Percentiles rank a stretch among this genome's conserved stretches.
Conservation (phyloP, 2,113 vertebrate species). For the Hypomesus transpacificus region DNA sequence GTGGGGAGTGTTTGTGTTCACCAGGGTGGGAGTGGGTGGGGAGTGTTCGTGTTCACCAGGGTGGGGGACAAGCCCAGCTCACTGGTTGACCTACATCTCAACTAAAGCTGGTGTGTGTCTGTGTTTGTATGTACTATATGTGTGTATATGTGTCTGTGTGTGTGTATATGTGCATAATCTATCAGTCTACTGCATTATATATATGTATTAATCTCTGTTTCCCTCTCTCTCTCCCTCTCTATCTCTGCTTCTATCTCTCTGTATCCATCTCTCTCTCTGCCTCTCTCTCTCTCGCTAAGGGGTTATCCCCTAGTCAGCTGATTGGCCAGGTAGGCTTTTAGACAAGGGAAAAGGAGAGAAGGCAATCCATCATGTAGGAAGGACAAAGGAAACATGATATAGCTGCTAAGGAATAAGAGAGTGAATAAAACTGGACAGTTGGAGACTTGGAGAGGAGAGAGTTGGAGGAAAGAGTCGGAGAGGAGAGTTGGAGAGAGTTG, state of each 20-base stretch:
- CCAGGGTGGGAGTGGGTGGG: neutral
- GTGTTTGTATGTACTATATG: slow-evolving; percentile 2
- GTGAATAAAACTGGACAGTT: neutral
- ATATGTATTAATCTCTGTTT: neutral
- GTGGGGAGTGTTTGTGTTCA: no score
- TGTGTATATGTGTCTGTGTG: slow-evolving; percentile 5
- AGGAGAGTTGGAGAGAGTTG: neutral
- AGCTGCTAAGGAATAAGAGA: neutral
- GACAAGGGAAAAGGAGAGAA: no score
- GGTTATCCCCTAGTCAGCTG: no score
- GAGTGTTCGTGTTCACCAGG: slow-evolving; percentile 3
- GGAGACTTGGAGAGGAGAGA: neutral
- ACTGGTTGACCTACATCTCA: slow-evolving; percentile 48
- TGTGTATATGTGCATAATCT: neutral
- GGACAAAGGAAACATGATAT: neutral
- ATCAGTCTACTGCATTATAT: neutral
- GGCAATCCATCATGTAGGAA: neutral
- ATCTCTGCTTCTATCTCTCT: no score
- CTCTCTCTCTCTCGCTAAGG: no score
- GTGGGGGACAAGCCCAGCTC: neutral
- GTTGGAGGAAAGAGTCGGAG: neutral
- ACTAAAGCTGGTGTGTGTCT: slow-evolving; percentile 4
- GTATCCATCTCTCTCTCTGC: no score
- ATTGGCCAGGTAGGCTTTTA: no score
- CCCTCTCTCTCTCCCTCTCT: neutral